A percentile compares a stretch with the other conserved stretches of the same genome.
Conservation (phyloP, 1,140 invertebrate genomes). For the Riptortus pedestris region DNA sequence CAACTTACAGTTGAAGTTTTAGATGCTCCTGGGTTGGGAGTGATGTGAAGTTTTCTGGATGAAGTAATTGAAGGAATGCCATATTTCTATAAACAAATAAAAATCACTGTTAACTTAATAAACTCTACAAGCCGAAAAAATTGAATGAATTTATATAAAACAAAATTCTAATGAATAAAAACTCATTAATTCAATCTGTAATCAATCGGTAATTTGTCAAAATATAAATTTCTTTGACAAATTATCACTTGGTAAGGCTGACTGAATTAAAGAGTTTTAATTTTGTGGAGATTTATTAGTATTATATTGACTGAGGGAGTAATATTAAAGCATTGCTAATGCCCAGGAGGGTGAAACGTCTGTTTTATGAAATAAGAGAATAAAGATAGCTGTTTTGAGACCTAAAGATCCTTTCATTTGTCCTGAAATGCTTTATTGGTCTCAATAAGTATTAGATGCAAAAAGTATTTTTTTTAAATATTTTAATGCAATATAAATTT, state of each 20-base stretch:
- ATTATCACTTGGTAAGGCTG: neutral
- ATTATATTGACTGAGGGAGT: too few relatives aligned
- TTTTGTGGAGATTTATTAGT: too few relatives aligned
- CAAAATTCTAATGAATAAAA: neutral
- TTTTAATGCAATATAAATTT: too few relatives aligned
- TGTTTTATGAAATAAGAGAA: too few relatives aligned
- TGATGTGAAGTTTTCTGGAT: constrained; percentile 32
- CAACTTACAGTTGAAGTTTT: constrained; percentile 26
- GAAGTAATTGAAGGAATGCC: constrained; percentile 20
- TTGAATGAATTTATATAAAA: neutral
- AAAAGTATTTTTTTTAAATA: too few relatives aligned
- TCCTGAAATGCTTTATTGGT: too few relatives aligned
- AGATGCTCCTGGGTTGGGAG: constrained; percentile 27
- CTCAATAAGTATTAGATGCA: too few relatives aligned
- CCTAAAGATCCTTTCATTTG: too few relatives aligned
- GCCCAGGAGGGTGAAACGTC: too few relatives aligned
- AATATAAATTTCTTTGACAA: neutral
- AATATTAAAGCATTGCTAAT: too few relatives aligned
- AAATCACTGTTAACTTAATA: neutral
- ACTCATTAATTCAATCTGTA: neutral
- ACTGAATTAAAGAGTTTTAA: neutral
- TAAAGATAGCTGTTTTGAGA: too few relatives aligned
- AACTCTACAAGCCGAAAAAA: neutral
- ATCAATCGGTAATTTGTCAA: neutral
- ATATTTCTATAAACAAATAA: constrained; percentile 28